Percentiles rank a stretch among this genome's conserved stretches.
phyloP scores from a whole-genome alignment of 1,140 invertebrate species.

The Sipha flava region DNA sequence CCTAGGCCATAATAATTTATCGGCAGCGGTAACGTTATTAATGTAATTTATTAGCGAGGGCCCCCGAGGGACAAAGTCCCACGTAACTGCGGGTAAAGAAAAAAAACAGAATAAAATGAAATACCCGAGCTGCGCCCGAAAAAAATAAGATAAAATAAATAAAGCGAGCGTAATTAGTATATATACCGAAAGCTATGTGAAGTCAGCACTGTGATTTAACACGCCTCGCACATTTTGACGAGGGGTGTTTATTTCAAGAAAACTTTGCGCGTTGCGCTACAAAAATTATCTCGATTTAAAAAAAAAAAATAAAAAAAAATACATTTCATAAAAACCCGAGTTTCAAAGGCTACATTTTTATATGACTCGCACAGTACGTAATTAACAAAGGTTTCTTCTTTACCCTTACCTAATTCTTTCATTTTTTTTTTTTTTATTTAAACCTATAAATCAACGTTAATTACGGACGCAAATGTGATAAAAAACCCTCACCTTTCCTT shows the following conservation, averaged over 20 bases:
- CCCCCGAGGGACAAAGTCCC: not conserved
- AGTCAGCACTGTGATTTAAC: not conserved
- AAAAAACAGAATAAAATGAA: not conserved
- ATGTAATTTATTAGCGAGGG: not conserved
- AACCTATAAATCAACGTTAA: constrained; percentile 18
- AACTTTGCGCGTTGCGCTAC: not conserved
- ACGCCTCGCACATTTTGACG: not conserved
- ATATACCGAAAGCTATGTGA: not conserved
- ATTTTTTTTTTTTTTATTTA: not conserved
- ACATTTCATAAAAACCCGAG: not conserved
- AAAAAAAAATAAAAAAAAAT: not conserved
- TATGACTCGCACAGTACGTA: not conserved
- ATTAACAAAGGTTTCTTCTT: constrained; percentile 21
- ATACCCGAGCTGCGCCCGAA: not conserved
- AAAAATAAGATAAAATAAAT: not conserved
- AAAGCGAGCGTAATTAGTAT: not conserved
- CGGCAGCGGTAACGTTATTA: not conserved
- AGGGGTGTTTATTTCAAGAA: not conserved
- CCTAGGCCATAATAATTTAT: not conserved
- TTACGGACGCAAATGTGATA: constrained; percentile 11
- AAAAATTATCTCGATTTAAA: not conserved
- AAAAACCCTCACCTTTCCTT: not conserved
- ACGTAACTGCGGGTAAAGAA: not conserved
- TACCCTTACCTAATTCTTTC: not conserved
- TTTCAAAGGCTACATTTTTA: not conserved